phyloP scores from a whole-genome alignment of 1,140 invertebrate genomes.

The Atta texana region DNA sequence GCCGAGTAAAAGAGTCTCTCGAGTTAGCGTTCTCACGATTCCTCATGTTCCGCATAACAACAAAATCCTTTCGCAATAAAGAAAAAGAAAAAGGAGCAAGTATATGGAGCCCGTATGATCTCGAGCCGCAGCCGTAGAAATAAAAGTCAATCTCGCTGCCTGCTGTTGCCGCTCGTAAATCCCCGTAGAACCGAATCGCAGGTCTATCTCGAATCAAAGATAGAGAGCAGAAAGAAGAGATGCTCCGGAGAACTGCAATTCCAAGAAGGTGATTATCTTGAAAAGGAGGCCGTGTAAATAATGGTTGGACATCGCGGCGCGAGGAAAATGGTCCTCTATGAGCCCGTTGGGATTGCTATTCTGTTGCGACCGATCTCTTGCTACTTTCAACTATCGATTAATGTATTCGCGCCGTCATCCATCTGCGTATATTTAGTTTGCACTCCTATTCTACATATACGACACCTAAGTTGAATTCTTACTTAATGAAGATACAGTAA shows the following conservation, averaged over 20 bases:
- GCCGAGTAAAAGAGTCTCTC: conserved; percentile 39
- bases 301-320: conserved; percentile 39
- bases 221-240: neutral
- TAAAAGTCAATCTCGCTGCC: conserved; percentile 68
- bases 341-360: conserved; percentile 61
- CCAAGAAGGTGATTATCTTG: conserved; percentile 61
- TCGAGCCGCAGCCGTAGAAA: conserved; percentile 21
- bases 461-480: too few relatives aligned
- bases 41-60: conserved; percentile 32
- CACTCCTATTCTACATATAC: too few relatives aligned
- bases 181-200: conserved; percentile 57
- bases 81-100: neutral
- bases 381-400: conserved; percentile 58
- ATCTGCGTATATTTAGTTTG: neutral
- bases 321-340: conserved; percentile 59
- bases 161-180: conserved; percentile 69
- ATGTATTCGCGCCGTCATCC: conserved; percentile 9
- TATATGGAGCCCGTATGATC: conserved; percentile 35
- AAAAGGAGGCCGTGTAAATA: conserved; percentile 75
- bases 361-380: conserved; percentile 42
- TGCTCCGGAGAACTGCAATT: conserved; percentile 53
- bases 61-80: conserved; percentile 64
- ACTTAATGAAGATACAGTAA: too few relatives aligned
- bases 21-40: neutral
- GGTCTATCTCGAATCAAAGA: neutral